Evolutionary conservation across 2,797 vertebrate genomes (phyloP).

Genomic region (Schizothorax lantsangensis): DNA sequence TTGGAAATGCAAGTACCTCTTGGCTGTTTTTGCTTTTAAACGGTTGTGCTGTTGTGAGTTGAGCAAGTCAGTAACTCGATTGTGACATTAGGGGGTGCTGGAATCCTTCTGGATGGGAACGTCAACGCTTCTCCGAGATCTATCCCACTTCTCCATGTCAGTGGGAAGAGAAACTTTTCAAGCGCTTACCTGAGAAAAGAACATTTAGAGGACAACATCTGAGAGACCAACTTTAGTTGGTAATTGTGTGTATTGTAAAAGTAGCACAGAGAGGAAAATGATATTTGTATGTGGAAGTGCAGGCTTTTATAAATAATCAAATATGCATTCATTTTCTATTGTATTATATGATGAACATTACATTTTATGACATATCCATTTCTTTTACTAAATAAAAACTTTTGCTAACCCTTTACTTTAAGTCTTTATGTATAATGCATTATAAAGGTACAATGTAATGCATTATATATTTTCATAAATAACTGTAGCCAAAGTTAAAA

Average conservation of each 20-base stretch:
- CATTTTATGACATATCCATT: not conserved
- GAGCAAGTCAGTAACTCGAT: slow-evolving; percentile 66
- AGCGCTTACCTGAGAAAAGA: slow-evolving; percentile 36
- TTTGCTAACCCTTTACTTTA: too few relatives aligned
- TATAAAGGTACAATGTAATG: not conserved
- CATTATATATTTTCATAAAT: not conserved
- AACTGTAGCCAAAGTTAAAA: not conserved
- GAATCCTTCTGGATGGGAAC: slow-evolving; percentile 71
- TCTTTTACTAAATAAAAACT: too few relatives aligned
- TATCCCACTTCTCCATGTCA: not conserved
- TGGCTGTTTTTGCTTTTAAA: not conserved
- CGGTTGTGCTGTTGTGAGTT: not conserved
- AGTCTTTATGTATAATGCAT: not conserved
- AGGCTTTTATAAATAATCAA: not conserved
- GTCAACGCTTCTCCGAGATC: not conserved
- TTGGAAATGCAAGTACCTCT: slow-evolving; percentile 4
- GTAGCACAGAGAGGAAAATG: not conserved
- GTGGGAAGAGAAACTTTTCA: slow-evolving; percentile 34
- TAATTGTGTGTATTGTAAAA: not conserved
- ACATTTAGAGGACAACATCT: slow-evolving; percentile 29
- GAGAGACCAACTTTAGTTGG: not conserved
- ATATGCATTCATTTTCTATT: not conserved
- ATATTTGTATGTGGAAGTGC: not conserved
- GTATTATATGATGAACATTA: not conserved
- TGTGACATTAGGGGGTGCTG: slow-evolving; percentile 83